Evolutionary conservation across 2,113 vertebrate species (phyloP).

Genomic region (human (Homo sapiens)): DNA sequence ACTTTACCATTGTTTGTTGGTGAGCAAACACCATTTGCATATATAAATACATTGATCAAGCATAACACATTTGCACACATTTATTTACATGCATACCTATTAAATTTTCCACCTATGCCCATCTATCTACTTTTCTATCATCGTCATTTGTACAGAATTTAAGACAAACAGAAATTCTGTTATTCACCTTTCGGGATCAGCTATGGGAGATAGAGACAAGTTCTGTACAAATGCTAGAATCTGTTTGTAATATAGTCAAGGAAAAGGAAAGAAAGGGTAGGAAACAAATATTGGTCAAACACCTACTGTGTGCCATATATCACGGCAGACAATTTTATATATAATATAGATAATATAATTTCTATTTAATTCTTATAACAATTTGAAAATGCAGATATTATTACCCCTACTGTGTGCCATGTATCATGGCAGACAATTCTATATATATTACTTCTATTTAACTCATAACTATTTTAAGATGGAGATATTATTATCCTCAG

Average conservation of each 20-base stretch:
- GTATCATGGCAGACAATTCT: too few species aligned
- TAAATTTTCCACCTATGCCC: too few species aligned
- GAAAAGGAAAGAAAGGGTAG: neutral
- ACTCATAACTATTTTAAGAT: neutral
- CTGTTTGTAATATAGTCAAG: neutral
- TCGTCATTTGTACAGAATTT: neutral
- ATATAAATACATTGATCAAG: neutral
- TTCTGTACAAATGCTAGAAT: neutral
- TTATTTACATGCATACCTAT: too few species aligned
- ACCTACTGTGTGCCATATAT: neutral
- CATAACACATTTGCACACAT: neutral
- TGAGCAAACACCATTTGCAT: neutral
- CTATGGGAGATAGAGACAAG: neutral
- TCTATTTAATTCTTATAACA: neutral
- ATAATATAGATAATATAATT: neutral
- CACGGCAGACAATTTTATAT: neutral
- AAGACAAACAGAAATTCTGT: neutral
- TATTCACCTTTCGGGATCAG: neutral
- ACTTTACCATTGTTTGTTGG: neutral
- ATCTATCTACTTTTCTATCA: neutral
- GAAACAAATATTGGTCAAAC: neutral
- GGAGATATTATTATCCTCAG: neutral
- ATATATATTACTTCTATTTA: neutral
- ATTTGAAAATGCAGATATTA: neutral
- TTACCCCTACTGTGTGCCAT: neutral